Evolutionary conservation across 1,140 invertebrate species (phyloP), one percentile per base, ranked within the genome.

Genomic region (Leptinotarsa lineolata): DNA sequence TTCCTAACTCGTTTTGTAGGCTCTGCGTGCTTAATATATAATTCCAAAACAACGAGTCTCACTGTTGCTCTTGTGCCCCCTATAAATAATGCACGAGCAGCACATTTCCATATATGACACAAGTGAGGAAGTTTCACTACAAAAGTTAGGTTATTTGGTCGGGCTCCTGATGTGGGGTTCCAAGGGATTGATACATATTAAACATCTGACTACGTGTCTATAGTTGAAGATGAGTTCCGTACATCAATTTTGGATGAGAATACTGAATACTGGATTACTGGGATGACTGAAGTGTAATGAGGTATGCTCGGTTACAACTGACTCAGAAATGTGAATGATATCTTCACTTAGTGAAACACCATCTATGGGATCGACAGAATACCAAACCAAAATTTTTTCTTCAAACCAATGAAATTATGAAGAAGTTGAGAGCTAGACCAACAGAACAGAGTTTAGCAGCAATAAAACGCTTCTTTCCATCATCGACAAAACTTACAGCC

Each of bases 21-120:
- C 2, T 39, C 30, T 39, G 11, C 20, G 20, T 21, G 8, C 21
- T 30, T 8, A 63, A 63, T 63, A 18, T 20, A 21, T 63, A 30
- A 63, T 63, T 21, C 5, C 2, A 20, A 21, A 63, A 21, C 16
- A 63, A 63, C 60, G 20, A 63, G 21, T 16, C 60, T 20, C 60
- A 63, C 22, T 30, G 61, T 15, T n/a, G 61, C 21, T 20, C 61
- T 22, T 24, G 15, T 12, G 61, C 20, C 16, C 20, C 61, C 20
- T 18, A 63, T 63, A 63, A 63, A 63, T 63, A 63, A 24, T 63
- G 20, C 61, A 63, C 20, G 24, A 30, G n/a, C 61, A 18, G 61
- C 20, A 16, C 61, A 63, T 63, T 63, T 30, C 20, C 61, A 63
- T 63, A 63, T 30, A 63, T 63, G 61, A 20, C 21, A 21, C 21